phyloP scores from a whole-genome alignment of 2,888 invertebrate species.

The Heteropelma amictum region DNA sequence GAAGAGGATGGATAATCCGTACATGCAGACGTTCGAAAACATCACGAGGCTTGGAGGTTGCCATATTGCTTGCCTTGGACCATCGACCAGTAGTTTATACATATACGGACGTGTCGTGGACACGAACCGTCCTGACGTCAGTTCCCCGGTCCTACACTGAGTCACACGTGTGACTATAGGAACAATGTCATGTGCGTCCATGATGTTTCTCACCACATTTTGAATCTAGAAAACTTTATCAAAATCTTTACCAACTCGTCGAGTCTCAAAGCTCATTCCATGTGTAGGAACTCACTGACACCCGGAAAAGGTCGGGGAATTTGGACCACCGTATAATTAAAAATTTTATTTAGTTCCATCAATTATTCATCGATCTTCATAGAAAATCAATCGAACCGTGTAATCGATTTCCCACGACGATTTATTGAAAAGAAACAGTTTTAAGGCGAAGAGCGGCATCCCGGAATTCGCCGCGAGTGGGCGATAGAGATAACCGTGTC shows the following conservation, averaged over 20 bases:
- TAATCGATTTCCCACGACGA: no score
- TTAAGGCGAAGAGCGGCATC: no score
- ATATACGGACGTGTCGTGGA: conserved; percentile 72
- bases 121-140: conserved; percentile 70
- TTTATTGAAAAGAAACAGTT: no score
- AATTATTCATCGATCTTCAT: no score
- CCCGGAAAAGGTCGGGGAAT: no score
- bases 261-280: not conserved
- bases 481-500: no score
- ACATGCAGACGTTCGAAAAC: conserved; percentile 4
- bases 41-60: conserved; percentile 56
- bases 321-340: no score
- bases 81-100: conserved; percentile 69
- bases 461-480: no score
- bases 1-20: not conserved
- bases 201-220: conserved; percentile 1
- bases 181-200: conserved; percentile 4
- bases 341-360: no score
- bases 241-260: not conserved
- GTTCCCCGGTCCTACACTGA: conserved; percentile 64
- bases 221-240: conserved; percentile 8
- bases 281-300: no score
- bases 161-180: conserved; percentile 57
- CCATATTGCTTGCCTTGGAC: conserved; percentile 70
- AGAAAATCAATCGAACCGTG: no score